Conservation (phyloP, 2,888 invertebrate species). For the Agonopterix alstromeriana region DNA sequence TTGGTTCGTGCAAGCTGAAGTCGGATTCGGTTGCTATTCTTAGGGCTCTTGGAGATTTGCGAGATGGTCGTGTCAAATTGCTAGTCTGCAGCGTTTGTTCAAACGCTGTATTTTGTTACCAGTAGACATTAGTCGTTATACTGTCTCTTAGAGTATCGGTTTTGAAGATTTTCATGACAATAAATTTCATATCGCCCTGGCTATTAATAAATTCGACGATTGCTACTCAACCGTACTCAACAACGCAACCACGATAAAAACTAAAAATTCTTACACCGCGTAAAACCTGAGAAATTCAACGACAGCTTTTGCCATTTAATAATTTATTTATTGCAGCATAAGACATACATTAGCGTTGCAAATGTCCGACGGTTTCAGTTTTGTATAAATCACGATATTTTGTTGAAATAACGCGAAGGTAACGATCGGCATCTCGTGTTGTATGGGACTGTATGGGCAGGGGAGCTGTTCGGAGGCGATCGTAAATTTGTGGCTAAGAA, state of each 20-base stretch:
- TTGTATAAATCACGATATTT: conserved; percentile 72
- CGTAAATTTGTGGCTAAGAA: conserved; percentile 71
- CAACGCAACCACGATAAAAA: too few species aligned
- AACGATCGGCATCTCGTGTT: conserved; percentile 63
- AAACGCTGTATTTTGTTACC: too few species aligned
- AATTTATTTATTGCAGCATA: conserved; percentile 20
- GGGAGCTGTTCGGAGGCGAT: conserved; percentile 56
- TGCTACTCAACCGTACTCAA: too few species aligned
- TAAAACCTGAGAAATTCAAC: background rate
- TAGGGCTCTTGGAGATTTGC: too few species aligned
- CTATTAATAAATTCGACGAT: too few species aligned
- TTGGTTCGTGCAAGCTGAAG: background rate
- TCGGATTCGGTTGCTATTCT: background rate
- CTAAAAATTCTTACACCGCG: background rate
- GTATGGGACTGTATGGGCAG: conserved; percentile 22
- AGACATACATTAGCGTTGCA: conserved; percentile 28
- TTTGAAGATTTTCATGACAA: too few species aligned
- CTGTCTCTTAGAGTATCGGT: too few species aligned
- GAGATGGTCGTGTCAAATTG: too few species aligned
- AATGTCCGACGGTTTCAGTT: conserved; percentile 18
- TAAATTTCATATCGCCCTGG: too few species aligned
- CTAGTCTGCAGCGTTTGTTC: too few species aligned
- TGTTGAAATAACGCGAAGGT: conserved; percentile 68
- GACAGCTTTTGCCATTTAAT: background rate
- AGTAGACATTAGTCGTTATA: too few species aligned